A percentile compares a stretch with the other conserved stretches of the same genome.
Evolutionary conservation across 1,140 invertebrate species (phyloP).

Genomic region (Drosophila virilis): DNA sequence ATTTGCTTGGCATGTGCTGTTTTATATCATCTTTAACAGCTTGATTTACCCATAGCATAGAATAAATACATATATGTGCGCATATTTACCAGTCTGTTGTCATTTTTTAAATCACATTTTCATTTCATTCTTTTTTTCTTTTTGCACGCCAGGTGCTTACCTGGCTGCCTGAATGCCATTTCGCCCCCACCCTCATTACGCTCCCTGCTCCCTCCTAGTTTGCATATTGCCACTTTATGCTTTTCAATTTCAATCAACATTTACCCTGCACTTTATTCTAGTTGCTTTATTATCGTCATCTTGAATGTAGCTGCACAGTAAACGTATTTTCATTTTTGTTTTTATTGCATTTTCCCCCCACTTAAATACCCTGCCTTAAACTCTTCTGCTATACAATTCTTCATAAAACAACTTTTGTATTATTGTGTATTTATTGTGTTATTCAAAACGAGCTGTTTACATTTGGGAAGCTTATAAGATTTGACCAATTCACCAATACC

Average conservation of each 20-base stretch:
- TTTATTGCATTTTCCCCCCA: slow-evolving; percentile 15
- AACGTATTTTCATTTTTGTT: slow-evolving; percentile 23
- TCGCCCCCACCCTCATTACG: not conserved
- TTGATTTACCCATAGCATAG: slow-evolving; percentile 14
- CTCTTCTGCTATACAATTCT: slow-evolving; percentile 4
- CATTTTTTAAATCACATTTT: slow-evolving; percentile 69
- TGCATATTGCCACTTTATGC: slow-evolving; percentile 72
- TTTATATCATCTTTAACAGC: slow-evolving; percentile 17
- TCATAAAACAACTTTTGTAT: not conserved
- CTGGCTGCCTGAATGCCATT: not conserved
- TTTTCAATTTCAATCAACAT: slow-evolving; percentile 66
- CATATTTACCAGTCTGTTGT: slow-evolving; percentile 35
- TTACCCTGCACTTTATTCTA: slow-evolving; percentile 53
- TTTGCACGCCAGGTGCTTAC: slow-evolving; percentile 23
- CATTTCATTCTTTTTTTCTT: slow-evolving; percentile 42
- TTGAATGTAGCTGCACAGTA: slow-evolving; percentile 8
- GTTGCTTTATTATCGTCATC: slow-evolving; percentile 37
- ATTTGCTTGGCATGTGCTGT: slow-evolving; percentile 31
- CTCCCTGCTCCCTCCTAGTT: slow-evolving; percentile 14
- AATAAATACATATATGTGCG: not conserved
- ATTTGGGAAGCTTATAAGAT: not conserved
- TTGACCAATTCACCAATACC: not conserved
- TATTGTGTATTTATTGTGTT: slow-evolving; percentile 2
- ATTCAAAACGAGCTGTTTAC: not conserved
- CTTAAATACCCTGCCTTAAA: not conserved